Conservation (phyloP, 2,797 vertebrate species). For the Adelosebastes latens region DNA sequence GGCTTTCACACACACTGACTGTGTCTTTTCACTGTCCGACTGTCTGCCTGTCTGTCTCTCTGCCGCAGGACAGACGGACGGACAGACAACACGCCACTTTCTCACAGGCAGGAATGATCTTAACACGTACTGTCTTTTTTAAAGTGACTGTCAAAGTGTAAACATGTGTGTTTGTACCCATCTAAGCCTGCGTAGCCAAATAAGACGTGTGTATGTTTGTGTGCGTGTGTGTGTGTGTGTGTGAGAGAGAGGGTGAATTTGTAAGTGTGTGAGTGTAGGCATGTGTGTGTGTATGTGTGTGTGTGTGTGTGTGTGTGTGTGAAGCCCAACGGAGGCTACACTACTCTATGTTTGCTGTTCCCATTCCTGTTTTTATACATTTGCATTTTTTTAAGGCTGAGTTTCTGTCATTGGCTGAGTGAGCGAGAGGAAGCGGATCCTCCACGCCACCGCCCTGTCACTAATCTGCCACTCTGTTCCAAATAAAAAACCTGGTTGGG, state of each 20-base stretch:
- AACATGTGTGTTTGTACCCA: slow-evolving; percentile 81
- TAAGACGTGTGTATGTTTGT: slow-evolving; percentile 59
- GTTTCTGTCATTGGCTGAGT: slow-evolving; percentile 86
- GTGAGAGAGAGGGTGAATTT: slow-evolving; percentile 48
- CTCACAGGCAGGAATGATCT: slow-evolving; percentile 79
- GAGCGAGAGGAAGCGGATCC: slow-evolving; percentile 82
- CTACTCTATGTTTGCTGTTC: slow-evolving; percentile 84
- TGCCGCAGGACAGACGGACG: slow-evolving; percentile 52
- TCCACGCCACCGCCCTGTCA: slow-evolving; percentile 83
- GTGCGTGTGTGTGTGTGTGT: slow-evolving; percentile 13
- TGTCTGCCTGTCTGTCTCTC: slow-evolving; percentile 63
- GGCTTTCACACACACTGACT: slow-evolving; percentile 76
- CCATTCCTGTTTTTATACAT: slow-evolving; percentile 90
- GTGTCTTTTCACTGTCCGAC: slow-evolving; percentile 72
- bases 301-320: slow-evolving; percentile 66
- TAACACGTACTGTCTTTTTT: slow-evolving; percentile 81
- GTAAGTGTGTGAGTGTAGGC: slow-evolving; percentile 37
- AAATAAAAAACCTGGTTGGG: slow-evolving; percentile 87
- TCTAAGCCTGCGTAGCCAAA: slow-evolving; percentile 84
- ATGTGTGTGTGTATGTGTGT: slow-evolving; percentile 43
- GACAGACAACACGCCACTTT: slow-evolving; percentile 64
- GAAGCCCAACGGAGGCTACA: slow-evolving; percentile 77
- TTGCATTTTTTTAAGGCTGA: slow-evolving; percentile 88
- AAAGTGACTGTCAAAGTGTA: slow-evolving; percentile 77
- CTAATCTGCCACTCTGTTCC: slow-evolving; percentile 90